Base-by-base conservation (phyloP, 2,113 vertebrate species). In the Ochotona curzoniae region DNA sequence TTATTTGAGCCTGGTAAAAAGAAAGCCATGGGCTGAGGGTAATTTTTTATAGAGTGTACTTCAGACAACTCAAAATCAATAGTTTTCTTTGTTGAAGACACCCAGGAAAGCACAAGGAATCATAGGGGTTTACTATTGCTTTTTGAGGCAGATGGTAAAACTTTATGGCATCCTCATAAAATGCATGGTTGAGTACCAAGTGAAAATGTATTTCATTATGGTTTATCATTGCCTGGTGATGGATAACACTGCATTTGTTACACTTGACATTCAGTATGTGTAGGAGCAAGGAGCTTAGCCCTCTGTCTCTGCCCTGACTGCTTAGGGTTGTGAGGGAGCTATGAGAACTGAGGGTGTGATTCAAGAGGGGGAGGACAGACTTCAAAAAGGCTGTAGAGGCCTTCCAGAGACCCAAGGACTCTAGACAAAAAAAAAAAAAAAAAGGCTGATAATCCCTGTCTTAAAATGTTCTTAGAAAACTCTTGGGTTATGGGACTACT, bases 191-290 rank as follows among this genome's bases (percentile, higher is more conserved):
- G 82, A 96, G 28, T 91, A 93, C 44, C 86, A 88, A 80, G 28
- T 85, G 81, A 51, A 96, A 96, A 92, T 95, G 81, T 90, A 82
- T 95, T 97, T 85, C 64, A 83, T 96, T 97, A 81, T 82, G 61
- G 54, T 79, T 95, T 85, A 87, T 92, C 88, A 76, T 85, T 70
- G 85, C 95, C 78, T 97, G 88, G 95, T 79, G 75, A 96, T 94
- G 89, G 84, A 86, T 76, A 92, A 25, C 8, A 15, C 80, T 85
- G 87, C 76, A 95, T 93, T 86, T 92, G 84, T 81, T 90, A 54
- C 20, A 64, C 93, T 95, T 97, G 93, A 90, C 83, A 71, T 95
- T 92, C 93, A 75, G 90, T 93, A 64, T 47, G 60, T 84, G 44
- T 51, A 28, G 80, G 76, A 75, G 49, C 18, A 70, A 74, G 64